These are phyloP conservation scores for Saccostrea echinata DNA, from an alignment of 1,140 invertebrate genomes.

Conservation along the genomic window DNA sequence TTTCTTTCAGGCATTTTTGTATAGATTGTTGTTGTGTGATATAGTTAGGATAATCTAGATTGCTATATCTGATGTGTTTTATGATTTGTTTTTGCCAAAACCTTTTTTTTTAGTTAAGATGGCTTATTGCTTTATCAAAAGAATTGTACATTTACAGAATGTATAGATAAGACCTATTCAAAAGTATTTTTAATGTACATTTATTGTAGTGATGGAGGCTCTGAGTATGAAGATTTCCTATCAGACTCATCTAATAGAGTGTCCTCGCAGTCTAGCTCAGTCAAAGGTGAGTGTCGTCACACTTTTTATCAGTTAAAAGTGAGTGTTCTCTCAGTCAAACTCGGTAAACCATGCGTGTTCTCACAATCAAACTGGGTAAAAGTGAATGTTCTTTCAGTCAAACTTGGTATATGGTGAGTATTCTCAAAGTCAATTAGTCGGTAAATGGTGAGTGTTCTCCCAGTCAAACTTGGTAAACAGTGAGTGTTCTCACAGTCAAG, in stretches of 20 bases:
- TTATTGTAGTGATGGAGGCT: constrained; percentile 30
- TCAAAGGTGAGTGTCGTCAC: background rate
- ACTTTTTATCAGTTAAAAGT: background rate
- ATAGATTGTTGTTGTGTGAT: too few relatives aligned
- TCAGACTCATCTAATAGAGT: background rate
- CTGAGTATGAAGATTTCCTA: constrained; percentile 7
- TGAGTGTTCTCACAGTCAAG: too few relatives aligned
- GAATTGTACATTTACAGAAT: background rate
- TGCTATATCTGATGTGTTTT: too few relatives aligned
- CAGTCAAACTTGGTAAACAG: too few relatives aligned
- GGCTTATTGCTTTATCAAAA: too few relatives aligned
- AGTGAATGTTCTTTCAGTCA: background rate
- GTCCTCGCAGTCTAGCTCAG: background rate
- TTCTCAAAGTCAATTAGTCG: too few relatives aligned
- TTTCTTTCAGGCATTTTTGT: too few relatives aligned
- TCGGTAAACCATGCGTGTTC: too few relatives aligned
- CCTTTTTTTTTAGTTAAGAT: too few relatives aligned
- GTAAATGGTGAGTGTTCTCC: too few relatives aligned
- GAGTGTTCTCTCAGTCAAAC: background rate
- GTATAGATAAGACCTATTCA: background rate
- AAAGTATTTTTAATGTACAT: background rate
- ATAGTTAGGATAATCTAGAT: too few relatives aligned
- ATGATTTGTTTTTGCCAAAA: too few relatives aligned
- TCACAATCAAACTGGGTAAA: background rate
- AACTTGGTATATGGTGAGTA: background rate